Conservation (phyloP, 2,888 invertebrate species). For the Spilosoma lubricipeda region DNA sequence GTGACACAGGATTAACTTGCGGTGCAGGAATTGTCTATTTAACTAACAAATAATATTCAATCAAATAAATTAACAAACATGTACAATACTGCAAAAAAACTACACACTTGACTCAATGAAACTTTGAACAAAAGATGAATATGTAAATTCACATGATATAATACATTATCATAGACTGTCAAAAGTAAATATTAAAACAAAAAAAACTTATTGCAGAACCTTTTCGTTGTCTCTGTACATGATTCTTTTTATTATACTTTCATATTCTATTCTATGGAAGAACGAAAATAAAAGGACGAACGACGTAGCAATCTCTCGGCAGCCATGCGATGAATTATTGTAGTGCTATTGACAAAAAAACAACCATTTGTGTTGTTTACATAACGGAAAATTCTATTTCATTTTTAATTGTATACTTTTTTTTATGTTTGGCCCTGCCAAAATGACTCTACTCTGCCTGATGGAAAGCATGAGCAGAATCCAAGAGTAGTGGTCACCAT, state of each 20-base stretch:
- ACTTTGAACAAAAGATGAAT: not conserved
- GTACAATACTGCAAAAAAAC: not conserved
- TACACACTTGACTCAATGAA: not conserved
- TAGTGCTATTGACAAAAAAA: not conserved
- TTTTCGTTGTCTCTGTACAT: no score
- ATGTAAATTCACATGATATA: no score
- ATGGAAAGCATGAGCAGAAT: no score
- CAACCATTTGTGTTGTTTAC: not conserved
- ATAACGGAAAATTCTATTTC: not conserved
- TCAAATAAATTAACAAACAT: not conserved
- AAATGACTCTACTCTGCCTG: no score
- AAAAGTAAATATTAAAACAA: no score
- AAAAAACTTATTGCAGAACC: not conserved
- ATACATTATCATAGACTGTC: no score
- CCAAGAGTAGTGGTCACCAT: no score
- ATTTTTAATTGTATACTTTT: not conserved
- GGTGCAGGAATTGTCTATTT: no score
- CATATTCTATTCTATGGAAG: not conserved
- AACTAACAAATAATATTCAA: no score
- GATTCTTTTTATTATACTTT: no score
- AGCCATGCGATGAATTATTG: not conserved
- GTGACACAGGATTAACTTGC: no score
- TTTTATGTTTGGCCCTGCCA: no score
- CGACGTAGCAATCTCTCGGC: not conserved
- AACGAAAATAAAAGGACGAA: not conserved